Base-by-base conservation (phyloP, 2,113 vertebrate species). In the Lepisosteus osseus region DNA sequence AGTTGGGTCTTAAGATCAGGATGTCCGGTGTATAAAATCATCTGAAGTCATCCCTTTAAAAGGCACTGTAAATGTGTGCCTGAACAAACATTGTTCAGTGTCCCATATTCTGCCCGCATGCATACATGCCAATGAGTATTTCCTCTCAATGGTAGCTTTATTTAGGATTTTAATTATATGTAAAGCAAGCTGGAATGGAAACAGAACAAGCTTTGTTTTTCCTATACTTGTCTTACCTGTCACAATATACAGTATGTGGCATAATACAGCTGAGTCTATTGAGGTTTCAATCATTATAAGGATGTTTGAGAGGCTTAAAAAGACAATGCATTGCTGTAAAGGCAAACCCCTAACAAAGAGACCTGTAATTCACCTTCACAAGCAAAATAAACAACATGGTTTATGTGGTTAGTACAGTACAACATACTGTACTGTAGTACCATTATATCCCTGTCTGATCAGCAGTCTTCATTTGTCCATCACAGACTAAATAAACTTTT, bases 171-270 rank as follows among this genome's bases (percentile, higher is more conserved):
- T 13, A 11, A 61, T 29, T 29, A 14, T 3, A 65, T 65, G 62
- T 40, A 9, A 65, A 65, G 29, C 62, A 41, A 41, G 4, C 62
- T 65, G 62, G 4, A 65, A 65, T 4, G 62, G 62, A 65, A 65
- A 65, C 62, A 65, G 62, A 65, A 65, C 62, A 65, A 65, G 59
- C 40, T 65, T 65, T 65, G 29, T 65, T 29, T 29, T 65, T 65
- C 62, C 62, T 65, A 12, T 65, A 41, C 62, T 65, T 13, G 29
- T 7, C n/a, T 65, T 29, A 65, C 41, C 62, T 41, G 62, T 65
- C 62, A 65, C 29, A 65, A 65, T 41, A 11, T 62, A 62, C 61
- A 62, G 17, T 12, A 54, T 54, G 54, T 54, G 6, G 54, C 12
- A 6, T 7, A 29, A 5, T 9, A 51, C 9, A 51, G 47, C 47